phyloP scores from a whole-genome alignment of 2,113 vertebrate genomes.

The Myotis yumanensis region DNA sequence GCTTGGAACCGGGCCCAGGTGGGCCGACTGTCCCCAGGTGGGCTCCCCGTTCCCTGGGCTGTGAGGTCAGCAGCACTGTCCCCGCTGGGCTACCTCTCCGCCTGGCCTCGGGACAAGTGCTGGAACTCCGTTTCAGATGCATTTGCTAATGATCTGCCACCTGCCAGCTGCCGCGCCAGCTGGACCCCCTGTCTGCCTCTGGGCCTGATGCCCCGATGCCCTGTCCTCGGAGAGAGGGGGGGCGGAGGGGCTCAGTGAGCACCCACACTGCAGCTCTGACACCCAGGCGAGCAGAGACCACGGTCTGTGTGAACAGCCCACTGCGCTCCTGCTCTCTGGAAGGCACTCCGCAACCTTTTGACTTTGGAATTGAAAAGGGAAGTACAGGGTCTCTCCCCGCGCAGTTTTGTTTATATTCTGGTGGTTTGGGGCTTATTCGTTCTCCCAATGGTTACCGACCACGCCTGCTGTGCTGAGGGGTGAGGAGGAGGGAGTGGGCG shows the following conservation, averaged over 20 bases:
- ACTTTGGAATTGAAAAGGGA: background rate
- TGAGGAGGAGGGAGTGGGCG: too few species aligned
- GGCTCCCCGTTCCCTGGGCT: background rate
- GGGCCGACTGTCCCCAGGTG: too few species aligned
- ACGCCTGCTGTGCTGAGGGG: too few species aligned
- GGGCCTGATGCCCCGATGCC: background rate
- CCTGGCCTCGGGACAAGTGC: too few species aligned
- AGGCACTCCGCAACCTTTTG: background rate
- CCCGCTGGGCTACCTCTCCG: too few species aligned
- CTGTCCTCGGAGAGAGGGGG: slow-evolving; percentile 65
- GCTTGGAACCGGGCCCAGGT: background rate
- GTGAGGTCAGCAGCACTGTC: background rate
- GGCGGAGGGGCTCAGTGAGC: slow-evolving; percentile 28
- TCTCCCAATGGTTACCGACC: too few species aligned
- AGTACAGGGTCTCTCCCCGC: background rate
- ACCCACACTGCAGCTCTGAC: slow-evolving; percentile 32
- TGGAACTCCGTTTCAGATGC: slow-evolving; percentile 61
- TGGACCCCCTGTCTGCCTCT: slow-evolving; percentile 64
- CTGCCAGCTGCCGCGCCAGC: slow-evolving; percentile 68
- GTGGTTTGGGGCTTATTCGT: too few species aligned
- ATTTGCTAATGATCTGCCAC: slow-evolving; percentile 58
- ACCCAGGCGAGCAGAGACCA: background rate
- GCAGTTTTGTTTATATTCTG: too few species aligned
- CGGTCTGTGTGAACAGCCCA: too few species aligned
- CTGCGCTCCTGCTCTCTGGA: background rate